Evolutionary conservation across 2,113 vertebrate species (phyloP).

Genomic region (Sebastes fasciatus): DNA sequence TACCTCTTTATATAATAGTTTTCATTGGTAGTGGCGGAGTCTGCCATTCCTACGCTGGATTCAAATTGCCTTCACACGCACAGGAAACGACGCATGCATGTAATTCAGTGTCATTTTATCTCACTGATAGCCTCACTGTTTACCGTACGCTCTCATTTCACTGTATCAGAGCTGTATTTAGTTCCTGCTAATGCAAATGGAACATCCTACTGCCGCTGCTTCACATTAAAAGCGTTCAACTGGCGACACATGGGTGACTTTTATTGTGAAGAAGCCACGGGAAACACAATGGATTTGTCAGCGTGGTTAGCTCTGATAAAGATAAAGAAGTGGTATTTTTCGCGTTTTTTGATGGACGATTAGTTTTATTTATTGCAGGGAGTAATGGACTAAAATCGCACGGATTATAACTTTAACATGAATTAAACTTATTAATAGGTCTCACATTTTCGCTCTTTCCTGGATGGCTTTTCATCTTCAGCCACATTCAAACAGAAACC

Average conservation of each 20-base stretch:
- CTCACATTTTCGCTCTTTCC: constrained; percentile 4
- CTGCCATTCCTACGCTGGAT: neutral
- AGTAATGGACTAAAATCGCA: neutral
- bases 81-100: neutral
- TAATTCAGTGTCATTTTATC: neutral
- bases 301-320: neutral
- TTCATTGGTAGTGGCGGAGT: neutral
- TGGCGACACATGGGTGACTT: neutral
- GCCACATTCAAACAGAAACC: constrained; percentile 26
- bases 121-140: neutral
- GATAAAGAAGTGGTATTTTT: no score
- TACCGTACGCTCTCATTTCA: neutral
- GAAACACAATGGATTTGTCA: neutral
- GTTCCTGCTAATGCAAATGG: neutral
- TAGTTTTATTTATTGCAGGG: neutral
- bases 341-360: neutral
- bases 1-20: neutral
- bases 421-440: constrained; percentile 5
- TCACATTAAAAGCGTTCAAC: neutral
- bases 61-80: neutral
- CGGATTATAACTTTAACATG: neutral
- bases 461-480: neutral
- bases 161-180: neutral
- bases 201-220: neutral
- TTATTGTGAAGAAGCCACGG: neutral